Evolutionary conservation across 2,888 invertebrate species (phyloP), one percentile per base, ranked within the genome.

Genomic region (Aquatica leii): DNA sequence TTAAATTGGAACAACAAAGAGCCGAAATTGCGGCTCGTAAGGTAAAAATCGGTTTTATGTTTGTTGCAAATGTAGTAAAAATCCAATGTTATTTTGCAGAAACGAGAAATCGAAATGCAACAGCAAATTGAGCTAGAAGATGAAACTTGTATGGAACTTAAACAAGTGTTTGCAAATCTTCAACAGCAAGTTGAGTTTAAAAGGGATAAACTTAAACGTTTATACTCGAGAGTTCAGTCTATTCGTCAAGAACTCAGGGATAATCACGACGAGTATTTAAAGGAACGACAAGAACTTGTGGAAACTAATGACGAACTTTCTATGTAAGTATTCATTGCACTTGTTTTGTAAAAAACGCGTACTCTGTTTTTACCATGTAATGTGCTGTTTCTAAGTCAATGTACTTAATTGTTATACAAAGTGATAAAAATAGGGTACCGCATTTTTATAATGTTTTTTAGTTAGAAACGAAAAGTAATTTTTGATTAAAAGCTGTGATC

Each of bases 161-260:
- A 93, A 60, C 94, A 93, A 76, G 97, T 96, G 0, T 98, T 94
- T 77, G 88, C 93, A 6, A 94, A 92, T 53, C 83, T 99, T 59
- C 96, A 97, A 78, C 97, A 97, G 79, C 98, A 98, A 82, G 97
- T 98, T 1, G 98, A 99, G 78, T 90, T 95, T 60, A 99, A 98
- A 82, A 94, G 97, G 18, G 93, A 92, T 74, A 95, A 97, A 81
- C 82, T 98, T 57, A 94, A 95, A 77, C 95, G 97, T 82, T 88
- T 98, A 76, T 91, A 94, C 76, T 86, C 90, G 12, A 96, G 96
- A 82, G 87, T 91, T 53, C 89, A 91, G 76, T 86, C 86, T 1
- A 82, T 89, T 0, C 87, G 92, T 72, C 90, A 90, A 76, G 95
- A 95, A 77, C 86, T 94, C 8, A 87, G 88, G 67, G 94, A 95